Conservation (phyloP, 2,888 invertebrate species). For the Microchrysa polita region DNA sequence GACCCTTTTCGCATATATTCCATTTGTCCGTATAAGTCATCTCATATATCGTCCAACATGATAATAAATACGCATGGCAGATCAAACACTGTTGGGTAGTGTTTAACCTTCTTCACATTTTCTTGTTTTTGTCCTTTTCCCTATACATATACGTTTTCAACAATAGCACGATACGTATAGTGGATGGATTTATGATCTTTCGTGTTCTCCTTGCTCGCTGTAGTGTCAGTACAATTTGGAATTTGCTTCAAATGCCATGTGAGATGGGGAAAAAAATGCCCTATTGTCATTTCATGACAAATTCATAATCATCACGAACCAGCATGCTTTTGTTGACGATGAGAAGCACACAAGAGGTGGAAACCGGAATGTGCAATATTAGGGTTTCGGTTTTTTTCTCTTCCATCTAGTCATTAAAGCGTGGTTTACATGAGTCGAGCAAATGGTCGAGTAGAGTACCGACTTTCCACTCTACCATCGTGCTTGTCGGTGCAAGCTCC, state of each 20-base stretch:
- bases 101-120: slow-evolving; percentile 1
- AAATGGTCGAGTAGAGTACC: no score
- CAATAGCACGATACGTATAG: background rate
- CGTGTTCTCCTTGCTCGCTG: background rate
- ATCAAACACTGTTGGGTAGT: slow-evolving; percentile 1
- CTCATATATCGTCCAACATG: no score
- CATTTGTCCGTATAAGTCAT: no score
- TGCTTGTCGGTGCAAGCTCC: no score
- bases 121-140: background rate
- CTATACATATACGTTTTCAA: slow-evolving; percentile 6
- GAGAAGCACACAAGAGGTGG: background rate
- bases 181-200: background rate
- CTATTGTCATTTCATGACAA: slow-evolving; percentile 23
- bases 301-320: slow-evolving; percentile 19
- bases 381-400: background rate
- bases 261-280: background rate
- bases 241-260: background rate
- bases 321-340: slow-evolving; percentile 1
- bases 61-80: background rate
- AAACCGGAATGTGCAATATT: slow-evolving; percentile 1
- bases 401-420: slow-evolving; percentile 2
- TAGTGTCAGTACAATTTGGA: background rate
- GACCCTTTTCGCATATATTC: slow-evolving; percentile 5
- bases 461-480: no score
- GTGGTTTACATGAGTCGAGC: no score